Percentiles rank a stretch among this genome's conserved stretches.
Conservation (phyloP, 23 tunicate species). For the Halocynthia roretzi region DNA sequence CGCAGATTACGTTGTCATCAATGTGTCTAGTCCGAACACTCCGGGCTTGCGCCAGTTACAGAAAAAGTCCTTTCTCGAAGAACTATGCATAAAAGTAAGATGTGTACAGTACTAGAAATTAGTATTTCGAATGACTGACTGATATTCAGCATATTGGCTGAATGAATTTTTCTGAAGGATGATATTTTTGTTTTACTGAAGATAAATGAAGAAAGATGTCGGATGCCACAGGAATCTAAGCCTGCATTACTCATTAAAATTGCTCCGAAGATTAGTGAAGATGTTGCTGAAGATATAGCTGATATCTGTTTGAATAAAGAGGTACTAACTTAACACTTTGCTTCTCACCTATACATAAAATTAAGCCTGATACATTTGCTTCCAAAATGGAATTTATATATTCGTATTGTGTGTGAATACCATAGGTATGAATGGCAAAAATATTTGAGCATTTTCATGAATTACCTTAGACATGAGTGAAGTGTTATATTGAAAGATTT, state of each 20-base stretch:
- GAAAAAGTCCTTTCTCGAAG: slow-evolving; percentile 22
- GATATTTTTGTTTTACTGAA: background rate
- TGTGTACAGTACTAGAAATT: background rate
- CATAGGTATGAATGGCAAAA: no score
- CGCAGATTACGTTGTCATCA: slow-evolving; percentile 85
- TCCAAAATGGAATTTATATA: no score
- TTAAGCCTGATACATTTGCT: no score
- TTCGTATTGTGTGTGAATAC: no score
- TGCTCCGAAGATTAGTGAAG: slow-evolving; percentile 63
- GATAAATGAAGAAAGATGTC: slow-evolving; percentile 40
- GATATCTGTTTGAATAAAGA: slow-evolving; percentile 9
- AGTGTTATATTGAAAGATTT: no score
- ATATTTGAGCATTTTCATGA: no score
- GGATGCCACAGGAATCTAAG: slow-evolving; percentile 6
- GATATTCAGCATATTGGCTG: background rate
- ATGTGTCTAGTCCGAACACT: slow-evolving; percentile 96
- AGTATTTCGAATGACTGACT: background rate
- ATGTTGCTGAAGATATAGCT: slow-evolving; percentile 57
- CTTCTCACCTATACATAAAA: no score
- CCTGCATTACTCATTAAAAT: slow-evolving; percentile 74
- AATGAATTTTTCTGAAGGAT: background rate
- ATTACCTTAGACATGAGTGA: no score
- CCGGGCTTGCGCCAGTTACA: slow-evolving; percentile 78
- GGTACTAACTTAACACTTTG: no score
- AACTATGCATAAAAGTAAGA: slow-evolving; percentile 36